phyloP scores from a whole-genome alignment of 2,888 invertebrate species.

The Malthinus seriepunctatus region DNA sequence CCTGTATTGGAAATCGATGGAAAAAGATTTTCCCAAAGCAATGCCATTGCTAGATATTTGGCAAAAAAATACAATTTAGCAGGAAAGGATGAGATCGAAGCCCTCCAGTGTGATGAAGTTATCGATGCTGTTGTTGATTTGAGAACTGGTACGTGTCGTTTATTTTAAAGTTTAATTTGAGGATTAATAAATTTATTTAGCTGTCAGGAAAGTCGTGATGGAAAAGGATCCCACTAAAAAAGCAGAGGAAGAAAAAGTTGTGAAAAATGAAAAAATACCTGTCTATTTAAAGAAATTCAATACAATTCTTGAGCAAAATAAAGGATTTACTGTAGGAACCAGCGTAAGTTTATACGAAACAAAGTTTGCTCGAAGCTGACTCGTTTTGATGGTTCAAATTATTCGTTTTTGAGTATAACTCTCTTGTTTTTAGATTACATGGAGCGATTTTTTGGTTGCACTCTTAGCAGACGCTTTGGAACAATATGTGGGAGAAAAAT shows the following conservation, averaged over 20 bases:
- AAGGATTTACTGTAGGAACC: not conserved
- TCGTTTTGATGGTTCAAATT: too few relatives aligned
- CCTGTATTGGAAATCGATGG: conserved; percentile 66
- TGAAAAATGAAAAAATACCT: not conserved
- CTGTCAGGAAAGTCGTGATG: not conserved
- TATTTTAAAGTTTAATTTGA: not conserved
- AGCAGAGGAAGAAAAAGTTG: not conserved
- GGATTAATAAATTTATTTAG: not conserved
- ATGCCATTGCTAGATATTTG: conserved; percentile 63
- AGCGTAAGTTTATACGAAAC: not conserved
- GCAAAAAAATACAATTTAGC: conserved; percentile 61
- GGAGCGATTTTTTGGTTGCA: not conserved
- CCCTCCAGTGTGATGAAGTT: conserved; percentile 62
- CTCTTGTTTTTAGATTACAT: not conserved
- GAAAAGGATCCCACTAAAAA: not conserved
- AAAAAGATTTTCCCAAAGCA: conserved; percentile 62
- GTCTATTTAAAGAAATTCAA: not conserved
- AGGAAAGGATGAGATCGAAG: conserved; percentile 60
- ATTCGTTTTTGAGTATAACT: not conserved
- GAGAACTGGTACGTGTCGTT: conserved; percentile 45
- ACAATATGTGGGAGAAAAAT: conserved; percentile 62
- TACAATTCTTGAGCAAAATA: not conserved
- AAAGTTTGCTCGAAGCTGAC: too few relatives aligned
- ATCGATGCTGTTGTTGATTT: conserved; percentile 64
- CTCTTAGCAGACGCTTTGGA: conserved; percentile 60